Conservation (phyloP, 2,888 invertebrate genomes). For the Dolomedes plantarius region DNA sequence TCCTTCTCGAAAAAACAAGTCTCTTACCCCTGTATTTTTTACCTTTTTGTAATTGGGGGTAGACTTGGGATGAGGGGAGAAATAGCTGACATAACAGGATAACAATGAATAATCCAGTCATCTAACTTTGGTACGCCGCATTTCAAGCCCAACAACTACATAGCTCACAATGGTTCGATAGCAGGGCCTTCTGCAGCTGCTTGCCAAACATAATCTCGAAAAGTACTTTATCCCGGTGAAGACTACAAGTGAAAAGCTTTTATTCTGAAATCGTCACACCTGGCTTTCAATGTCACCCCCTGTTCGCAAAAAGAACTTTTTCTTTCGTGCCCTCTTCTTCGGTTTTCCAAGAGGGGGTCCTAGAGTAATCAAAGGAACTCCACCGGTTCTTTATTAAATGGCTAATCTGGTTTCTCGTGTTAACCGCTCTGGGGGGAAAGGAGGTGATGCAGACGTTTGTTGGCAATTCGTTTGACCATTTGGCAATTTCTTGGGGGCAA, state of each 20-base stretch:
- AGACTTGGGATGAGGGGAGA: too few species aligned
- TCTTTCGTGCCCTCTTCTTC: not conserved
- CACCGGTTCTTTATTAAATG: constrained; percentile 43
- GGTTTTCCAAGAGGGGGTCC: constrained; percentile 2
- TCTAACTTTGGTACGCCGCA: constrained; percentile 16
- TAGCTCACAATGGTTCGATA: not conserved
- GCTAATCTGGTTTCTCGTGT: constrained; percentile 62
- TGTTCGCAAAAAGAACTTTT: not conserved
- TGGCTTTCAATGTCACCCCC: constrained; percentile 43
- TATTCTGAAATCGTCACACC: constrained; percentile 62
- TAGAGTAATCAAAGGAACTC: constrained; percentile 4
- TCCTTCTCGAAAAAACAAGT: not conserved
- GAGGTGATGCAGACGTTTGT: not conserved
- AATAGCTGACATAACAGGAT: constrained; percentile 5
- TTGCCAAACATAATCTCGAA: constrained; percentile 5
- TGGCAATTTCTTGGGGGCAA: not conserved
- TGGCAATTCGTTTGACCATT: constrained; percentile 16
- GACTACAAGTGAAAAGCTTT: constrained; percentile 36
- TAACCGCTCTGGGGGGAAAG: constrained; percentile 30
- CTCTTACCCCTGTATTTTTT: not conserved
- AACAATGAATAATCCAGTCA: constrained; percentile 14
- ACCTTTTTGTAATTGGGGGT: constrained; percentile 3
- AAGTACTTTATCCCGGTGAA: not conserved
- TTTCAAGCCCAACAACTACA: constrained; percentile 16
- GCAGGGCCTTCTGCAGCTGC: constrained; percentile 1